Evolutionary conservation across 2,113 vertebrate species (phyloP).

Genomic region (Phalacrocorax aristotelis): DNA sequence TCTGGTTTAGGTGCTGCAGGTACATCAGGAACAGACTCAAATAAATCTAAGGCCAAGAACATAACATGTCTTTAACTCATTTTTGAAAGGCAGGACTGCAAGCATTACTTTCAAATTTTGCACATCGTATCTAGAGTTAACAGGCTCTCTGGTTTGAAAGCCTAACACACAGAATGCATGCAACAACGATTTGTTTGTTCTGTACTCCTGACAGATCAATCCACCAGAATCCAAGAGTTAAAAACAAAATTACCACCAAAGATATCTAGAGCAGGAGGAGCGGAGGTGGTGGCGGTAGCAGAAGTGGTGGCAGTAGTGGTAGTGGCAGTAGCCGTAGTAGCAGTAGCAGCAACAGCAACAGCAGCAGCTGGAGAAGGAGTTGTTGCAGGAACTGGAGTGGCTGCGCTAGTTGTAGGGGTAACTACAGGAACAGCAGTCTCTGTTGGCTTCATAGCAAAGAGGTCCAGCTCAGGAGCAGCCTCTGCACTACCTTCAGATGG

Average conservation of each 20-base stretch:
- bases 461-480: conserved; percentile 94
- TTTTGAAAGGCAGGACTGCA: conserved; percentile 3
- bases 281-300: conserved; percentile 75
- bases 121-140: background rate
- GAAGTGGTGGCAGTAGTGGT: conserved; percentile 69
- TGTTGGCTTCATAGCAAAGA: conserved; percentile 97
- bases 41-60: conserved; percentile 98
- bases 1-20: conserved; percentile 92
- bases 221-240: conserved; percentile 61
- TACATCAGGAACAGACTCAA: conserved; percentile 94
- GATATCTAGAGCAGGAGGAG: conserved; percentile 94
- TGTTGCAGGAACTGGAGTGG: conserved; percentile 80
- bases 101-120: conserved; percentile 20
- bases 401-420: conserved; percentile 85
- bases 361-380: conserved; percentile 84
- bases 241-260: conserved; percentile 95
- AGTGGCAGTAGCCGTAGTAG: conserved; percentile 66
- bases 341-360: conserved; percentile 70
- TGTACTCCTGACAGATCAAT: conserved; percentile 48
- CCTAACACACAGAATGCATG: conserved; percentile 53
- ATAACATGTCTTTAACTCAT: conserved; percentile 79
- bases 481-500: conserved; percentile 94
- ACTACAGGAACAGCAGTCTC: conserved; percentile 85
- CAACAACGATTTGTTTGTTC: conserved; percentile 4
- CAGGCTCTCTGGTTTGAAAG: conserved; percentile 35